A percentile compares a stretch with the other conserved stretches of the same genome.
Conservation (phyloP, 2,888 invertebrate genomes). For the Andrena marginata region DNA sequence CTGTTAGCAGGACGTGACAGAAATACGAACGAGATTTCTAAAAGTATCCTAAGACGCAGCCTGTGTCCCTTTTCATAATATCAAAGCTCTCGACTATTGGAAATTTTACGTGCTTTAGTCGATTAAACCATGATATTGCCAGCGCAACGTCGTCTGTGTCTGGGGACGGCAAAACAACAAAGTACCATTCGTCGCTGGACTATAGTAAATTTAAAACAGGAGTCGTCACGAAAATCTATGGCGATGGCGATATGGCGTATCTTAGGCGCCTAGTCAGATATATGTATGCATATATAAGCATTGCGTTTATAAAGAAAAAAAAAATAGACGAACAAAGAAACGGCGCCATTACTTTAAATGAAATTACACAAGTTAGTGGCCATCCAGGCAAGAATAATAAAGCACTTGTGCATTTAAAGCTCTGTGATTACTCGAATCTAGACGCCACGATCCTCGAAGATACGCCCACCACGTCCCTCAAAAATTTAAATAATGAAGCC, state of each 20-base stretch:
- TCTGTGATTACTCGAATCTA: constrained; percentile 58
- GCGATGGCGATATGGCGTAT: constrained; percentile 69
- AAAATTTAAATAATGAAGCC: constrained; percentile 79
- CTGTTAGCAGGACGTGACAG: constrained; percentile 40
- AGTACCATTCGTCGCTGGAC: constrained; percentile 84
- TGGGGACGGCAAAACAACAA: constrained; percentile 84
- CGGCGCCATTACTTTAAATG: constrained; percentile 49
- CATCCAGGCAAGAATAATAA: constrained; percentile 61
- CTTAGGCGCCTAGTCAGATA: constrained; percentile 62
- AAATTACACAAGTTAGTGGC: constrained; percentile 69
- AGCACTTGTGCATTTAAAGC: constrained; percentile 68
- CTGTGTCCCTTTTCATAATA: constrained; percentile 59
- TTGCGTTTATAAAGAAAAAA: background rate
- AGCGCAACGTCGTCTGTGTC: constrained; percentile 74
- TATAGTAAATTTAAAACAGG: constrained; percentile 73
- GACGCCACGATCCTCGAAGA: constrained; percentile 61
- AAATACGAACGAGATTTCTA: constrained; percentile 70
- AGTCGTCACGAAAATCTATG: constrained; percentile 66
- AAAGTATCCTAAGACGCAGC: constrained; percentile 76
- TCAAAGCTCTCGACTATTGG: constrained; percentile 61
- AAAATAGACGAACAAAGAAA: constrained; percentile 24
- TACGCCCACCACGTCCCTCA: constrained; percentile 62
- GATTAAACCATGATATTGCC: constrained; percentile 68
- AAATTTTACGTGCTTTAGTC: constrained; percentile 64
- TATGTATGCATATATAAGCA: constrained; percentile 29